Evolutionary conservation across 2,888 invertebrate species (phyloP).

Genomic region (Hedya salicella): DNA sequence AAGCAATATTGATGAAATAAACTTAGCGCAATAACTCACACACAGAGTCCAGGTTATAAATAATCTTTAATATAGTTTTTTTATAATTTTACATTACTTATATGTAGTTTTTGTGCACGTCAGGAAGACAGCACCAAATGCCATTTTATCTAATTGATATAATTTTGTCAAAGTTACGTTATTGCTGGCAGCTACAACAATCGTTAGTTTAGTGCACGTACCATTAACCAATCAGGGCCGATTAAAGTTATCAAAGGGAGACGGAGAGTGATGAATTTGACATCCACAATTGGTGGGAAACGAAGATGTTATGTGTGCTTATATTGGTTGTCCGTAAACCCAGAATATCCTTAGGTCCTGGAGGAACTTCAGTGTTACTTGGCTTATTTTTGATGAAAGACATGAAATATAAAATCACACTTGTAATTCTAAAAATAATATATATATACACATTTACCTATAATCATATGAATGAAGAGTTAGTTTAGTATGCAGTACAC

Average conservation of each 20-base stretch:
- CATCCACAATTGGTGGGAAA: constrained; percentile 33
- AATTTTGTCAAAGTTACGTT: constrained; percentile 21
- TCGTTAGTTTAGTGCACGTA: constrained; percentile 7
- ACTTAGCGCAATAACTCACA: constrained; percentile 3
- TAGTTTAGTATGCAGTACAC: no score
- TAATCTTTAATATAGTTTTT: no score
- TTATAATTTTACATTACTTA: no score
- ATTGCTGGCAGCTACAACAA: constrained; percentile 7
- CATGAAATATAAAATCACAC: no score
- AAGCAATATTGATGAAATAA: neutral
- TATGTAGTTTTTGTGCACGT: neutral
- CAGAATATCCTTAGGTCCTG: neutral
- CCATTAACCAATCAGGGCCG: constrained; percentile 27
- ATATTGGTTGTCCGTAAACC: constrained; percentile 12
- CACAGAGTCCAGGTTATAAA: neutral
- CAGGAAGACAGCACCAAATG: constrained; percentile 1
- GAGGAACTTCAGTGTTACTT: no score
- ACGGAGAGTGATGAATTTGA: constrained; percentile 23
- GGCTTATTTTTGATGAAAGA: no score
- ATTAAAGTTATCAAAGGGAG: constrained; percentile 29
- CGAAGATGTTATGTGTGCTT: neutral
- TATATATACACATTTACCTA: no score
- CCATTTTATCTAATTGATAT: constrained; percentile 18
- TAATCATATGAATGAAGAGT: no score
- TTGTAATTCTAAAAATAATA: no score